Base-by-base conservation (phyloP, 1,140 invertebrate species). In the Archegozetes longisetosus region DNA sequence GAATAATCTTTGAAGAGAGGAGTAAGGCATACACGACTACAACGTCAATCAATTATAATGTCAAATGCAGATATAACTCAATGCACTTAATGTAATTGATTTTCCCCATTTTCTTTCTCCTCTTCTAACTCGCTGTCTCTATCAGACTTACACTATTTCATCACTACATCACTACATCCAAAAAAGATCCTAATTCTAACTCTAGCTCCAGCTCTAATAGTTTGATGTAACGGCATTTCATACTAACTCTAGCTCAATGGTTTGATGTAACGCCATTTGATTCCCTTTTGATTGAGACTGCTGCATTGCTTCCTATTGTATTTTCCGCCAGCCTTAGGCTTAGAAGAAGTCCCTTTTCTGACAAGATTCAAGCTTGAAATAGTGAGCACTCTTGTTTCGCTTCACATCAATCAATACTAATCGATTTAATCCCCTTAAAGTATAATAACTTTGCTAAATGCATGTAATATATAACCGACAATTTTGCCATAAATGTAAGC, bases 371-470 rank as follows among this genome's bases (percentile, higher is more conserved):
- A 9, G 6, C 32, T 40, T 40, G 32, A 9, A 9, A 40, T 40
- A 40, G 6, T 9, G 17, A 6, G 6, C 32, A 40, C 32, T 6
- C 6, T 40, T 40, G 32, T 40, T 6, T 40, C 17, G 32, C 17
- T 40, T 40, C 6, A 40, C 32, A 40, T 40, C 32, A 40, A 40
- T 40, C 32, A 40, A 40, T 40, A 40, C 32, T 9, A 40, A 40
- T 40, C 32, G 32, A 40, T 40, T 40, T 40, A 40, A 40, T 40
- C 32, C 63, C 23, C 55, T 24, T 47, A 29, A 26, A 46, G 51
- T 52, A 29, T 57, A 20, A 58, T 61, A 14, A 47, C 28, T 53
- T 48, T 26, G 27, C 53, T 48, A 28, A 47, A 55, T 24, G 24
- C 55, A 40, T 40, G 32, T 49, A 32, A 20, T 54, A 54, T 26